Evolutionary conservation across 1,140 invertebrate species (phyloP).

Genomic region (Zaprionus inermis): DNA sequence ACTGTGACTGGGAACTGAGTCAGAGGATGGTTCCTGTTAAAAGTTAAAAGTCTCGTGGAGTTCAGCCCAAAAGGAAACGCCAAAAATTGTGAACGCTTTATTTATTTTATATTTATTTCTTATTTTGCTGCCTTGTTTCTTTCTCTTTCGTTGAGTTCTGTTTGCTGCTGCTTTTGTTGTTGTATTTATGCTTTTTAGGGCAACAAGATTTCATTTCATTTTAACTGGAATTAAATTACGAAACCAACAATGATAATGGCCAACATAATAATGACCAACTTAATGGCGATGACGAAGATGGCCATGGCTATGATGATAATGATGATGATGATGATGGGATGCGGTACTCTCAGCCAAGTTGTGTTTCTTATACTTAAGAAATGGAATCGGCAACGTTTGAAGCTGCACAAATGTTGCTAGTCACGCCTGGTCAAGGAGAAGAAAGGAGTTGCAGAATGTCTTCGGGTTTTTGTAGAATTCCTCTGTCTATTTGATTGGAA

Average conservation of each 20-base stretch:
- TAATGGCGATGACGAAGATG: constrained; percentile 41
- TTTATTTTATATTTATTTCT: constrained; percentile 30
- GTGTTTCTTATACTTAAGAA: constrained; percentile 13
- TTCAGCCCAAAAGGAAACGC: constrained; percentile 61
- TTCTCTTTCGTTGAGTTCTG: not conserved
- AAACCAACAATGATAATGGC: constrained; percentile 59
- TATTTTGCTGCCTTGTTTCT: constrained; percentile 3
- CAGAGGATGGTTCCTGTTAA: constrained; percentile 13
- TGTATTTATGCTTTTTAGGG: constrained; percentile 54
- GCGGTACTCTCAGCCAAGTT: constrained; percentile 15
- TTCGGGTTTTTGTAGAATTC: constrained; percentile 6
- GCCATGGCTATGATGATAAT: constrained; percentile 6
- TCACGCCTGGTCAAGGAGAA: not conserved
- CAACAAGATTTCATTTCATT: constrained; percentile 78
- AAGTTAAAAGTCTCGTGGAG: constrained; percentile 52
- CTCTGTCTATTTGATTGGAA: constrained; percentile 5
- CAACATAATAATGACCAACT: constrained; percentile 35
- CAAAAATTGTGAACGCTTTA: constrained; percentile 51
- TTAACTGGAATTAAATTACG: constrained; percentile 82
- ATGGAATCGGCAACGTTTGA: constrained; percentile 20
- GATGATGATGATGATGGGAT: constrained; percentile 11
- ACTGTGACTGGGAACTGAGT: constrained; percentile 29
- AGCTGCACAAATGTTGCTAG: not conserved
- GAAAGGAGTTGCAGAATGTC: not conserved
- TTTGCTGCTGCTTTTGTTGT: constrained; percentile 4